These are phyloP conservation scores for Emydura subglobosa DNA, from an alignment of 2,113 vertebrate species.

Conservation along the genomic window DNA sequence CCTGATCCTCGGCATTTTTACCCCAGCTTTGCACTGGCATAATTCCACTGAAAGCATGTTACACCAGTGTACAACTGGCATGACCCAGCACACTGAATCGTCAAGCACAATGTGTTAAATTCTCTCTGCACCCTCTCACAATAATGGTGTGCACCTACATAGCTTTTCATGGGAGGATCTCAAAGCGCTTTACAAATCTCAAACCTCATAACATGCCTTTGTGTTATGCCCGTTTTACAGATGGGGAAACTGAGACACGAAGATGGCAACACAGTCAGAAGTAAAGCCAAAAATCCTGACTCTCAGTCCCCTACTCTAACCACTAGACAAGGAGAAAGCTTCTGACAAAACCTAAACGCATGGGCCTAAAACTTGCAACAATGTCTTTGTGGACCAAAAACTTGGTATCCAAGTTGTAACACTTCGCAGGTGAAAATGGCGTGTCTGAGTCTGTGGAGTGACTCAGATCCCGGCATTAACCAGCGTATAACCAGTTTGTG, in stretches of 20 bases:
- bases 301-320: neutral
- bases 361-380: fast-evolving
- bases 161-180: fast-evolving
- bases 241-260: neutral
- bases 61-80: neutral
- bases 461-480: neutral
- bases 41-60: neutral
- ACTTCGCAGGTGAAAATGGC: neutral
- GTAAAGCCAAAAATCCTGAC: neutral
- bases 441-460: neutral
- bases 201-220: neutral
- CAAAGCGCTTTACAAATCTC: neutral
- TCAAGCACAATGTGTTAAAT: fast-evolving
- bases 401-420: neutral
- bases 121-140: fast-evolving
- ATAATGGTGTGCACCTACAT: neutral
- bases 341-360: fast-evolving
- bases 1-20: neutral
- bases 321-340: fast-evolving
- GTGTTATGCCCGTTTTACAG: neutral
- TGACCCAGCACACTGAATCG: fast-evolving
- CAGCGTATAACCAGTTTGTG: fast-evolving
- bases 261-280: neutral
- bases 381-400: neutral
- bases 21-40: neutral